These are phyloP conservation scores for Lacerta bilineata DNA, from an alignment of 2,797 vertebrate species.

Conservation along the genomic window DNA sequence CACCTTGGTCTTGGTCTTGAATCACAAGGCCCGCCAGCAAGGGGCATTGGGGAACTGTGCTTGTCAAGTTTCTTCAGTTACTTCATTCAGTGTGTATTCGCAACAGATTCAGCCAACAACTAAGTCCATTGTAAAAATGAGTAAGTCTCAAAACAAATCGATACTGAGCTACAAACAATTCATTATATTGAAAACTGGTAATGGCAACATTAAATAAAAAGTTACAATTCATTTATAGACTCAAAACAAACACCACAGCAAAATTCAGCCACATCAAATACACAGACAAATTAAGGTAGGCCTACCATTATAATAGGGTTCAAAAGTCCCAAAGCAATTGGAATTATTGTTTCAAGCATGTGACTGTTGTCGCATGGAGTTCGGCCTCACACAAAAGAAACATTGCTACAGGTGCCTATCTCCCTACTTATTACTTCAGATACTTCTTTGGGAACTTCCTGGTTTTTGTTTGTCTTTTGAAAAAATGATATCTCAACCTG, in stretches of 20 bases:
- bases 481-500: background rate
- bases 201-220: conserved; percentile 13
- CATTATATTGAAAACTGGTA: background rate
- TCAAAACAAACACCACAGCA: background rate
- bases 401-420: too few species aligned
- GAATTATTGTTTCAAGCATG: too few species aligned
- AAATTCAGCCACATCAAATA: background rate
- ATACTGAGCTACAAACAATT: conserved; percentile 4
- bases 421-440: background rate
- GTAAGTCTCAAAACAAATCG: conserved; percentile 13
- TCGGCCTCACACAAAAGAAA: too few species aligned
- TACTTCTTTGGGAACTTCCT: too few species aligned
- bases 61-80: conserved; percentile 1
- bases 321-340: too few species aligned
- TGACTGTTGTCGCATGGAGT: too few species aligned
- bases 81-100: conserved; percentile 2
- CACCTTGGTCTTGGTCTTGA: background rate
- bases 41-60: background rate
- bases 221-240: conserved; percentile 6
- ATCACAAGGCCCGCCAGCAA: background rate
- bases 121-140: conserved; percentile 7
- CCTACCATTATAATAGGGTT: too few species aligned
- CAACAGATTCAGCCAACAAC: background rate
- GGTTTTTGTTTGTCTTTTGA: background rate
- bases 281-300: background rate